These are phyloP conservation scores for Pseudoatta argentina DNA, from an alignment of 1,140 invertebrate species.

Conservation along the genomic window DNA sequence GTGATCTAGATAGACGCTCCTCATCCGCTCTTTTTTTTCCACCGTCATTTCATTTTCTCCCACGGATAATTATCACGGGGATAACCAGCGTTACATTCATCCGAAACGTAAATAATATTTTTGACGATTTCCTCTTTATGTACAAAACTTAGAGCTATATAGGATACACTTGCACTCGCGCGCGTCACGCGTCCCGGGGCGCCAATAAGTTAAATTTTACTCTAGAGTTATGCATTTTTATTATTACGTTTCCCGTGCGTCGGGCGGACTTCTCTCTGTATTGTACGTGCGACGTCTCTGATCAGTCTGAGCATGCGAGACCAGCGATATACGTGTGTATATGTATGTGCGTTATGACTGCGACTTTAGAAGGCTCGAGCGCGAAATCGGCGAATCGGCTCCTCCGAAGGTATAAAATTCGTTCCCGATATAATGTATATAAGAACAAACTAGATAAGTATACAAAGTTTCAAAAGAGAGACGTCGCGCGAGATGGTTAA, in stretches of 20 bases:
- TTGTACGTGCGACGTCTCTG: conserved; percentile 65
- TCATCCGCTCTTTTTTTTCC: conserved; percentile 27
- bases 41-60: conserved; percentile 20
- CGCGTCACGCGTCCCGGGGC: conserved; percentile 77
- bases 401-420: neutral
- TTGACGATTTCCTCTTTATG: conserved; percentile 79
- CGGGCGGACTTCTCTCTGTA: conserved; percentile 30
- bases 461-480: conserved; percentile 65
- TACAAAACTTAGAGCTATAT: conserved; percentile 82
- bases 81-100: conserved; percentile 54
- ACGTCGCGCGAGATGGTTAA: conserved; percentile 73
- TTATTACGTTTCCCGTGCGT: conserved; percentile 62
- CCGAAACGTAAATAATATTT: conserved; percentile 58
- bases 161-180: conserved; percentile 81
- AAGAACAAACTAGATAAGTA: conserved; percentile 9
- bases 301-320: conserved; percentile 61
- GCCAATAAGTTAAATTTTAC: conserved; percentile 83
- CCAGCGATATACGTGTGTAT: conserved; percentile 28
- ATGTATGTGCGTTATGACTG: conserved; percentile 61
- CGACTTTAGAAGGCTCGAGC: conserved; percentile 33
- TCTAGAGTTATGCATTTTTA: conserved; percentile 77
- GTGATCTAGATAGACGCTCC: conserved; percentile 48
- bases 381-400: conserved; percentile 12
- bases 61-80: conserved; percentile 38
- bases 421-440: conserved; percentile 1